Percentiles rank a stretch among this genome's conserved stretches.
These are phyloP conservation scores for Dione vanillae DNA, from an alignment of 2,888 invertebrate species.

Conservation along the genomic window DNA sequence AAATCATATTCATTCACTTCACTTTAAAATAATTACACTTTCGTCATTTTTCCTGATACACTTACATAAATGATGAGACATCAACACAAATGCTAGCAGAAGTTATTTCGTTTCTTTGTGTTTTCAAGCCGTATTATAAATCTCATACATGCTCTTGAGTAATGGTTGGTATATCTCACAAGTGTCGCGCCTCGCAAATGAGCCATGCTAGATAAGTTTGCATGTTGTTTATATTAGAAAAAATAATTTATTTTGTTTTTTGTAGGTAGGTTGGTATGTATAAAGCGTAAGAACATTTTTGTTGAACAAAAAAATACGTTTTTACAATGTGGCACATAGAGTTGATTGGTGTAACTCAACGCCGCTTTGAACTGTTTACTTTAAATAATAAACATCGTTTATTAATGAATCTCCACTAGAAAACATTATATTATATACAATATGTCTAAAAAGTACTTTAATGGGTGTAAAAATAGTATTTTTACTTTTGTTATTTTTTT, in stretches of 20 bases:
- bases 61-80: not conserved
- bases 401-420: too few species aligned
- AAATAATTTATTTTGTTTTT: slow-evolving; percentile 7
- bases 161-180: slow-evolving; percentile 26
- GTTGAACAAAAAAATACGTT: too few species aligned
- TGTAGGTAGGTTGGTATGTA: too few species aligned
- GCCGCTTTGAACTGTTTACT: not conserved
- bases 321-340: not conserved
- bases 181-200: slow-evolving; percentile 25
- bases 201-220: slow-evolving; percentile 4
- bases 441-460: too few species aligned
- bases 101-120: slow-evolving; percentile 10
- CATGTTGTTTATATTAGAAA: slow-evolving; percentile 2
- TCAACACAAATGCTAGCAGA: not conserved
- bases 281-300: not conserved
- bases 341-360: not conserved
- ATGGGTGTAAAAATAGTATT: too few species aligned
- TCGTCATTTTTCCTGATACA: not conserved
- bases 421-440: too few species aligned
- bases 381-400: too few species aligned
- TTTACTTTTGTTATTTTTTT: too few species aligned
- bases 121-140: slow-evolving; percentile 15
- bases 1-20: too few species aligned
- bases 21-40: not conserved
- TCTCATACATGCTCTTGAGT: slow-evolving; percentile 10